Conservation (phyloP, 1,140 invertebrate species). For the Reticulitermes speratus region DNA sequence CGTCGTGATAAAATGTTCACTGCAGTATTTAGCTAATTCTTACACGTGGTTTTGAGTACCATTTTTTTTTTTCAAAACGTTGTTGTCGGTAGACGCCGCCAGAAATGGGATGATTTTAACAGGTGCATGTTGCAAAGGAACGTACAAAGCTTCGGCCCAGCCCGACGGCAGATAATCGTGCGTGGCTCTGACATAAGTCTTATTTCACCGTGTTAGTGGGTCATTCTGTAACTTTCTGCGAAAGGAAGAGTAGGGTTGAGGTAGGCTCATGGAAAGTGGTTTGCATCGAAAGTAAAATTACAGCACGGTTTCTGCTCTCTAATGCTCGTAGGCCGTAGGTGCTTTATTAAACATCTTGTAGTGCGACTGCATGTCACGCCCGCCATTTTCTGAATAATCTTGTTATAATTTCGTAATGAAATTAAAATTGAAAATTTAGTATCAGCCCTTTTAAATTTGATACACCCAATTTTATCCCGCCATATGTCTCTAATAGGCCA, state of each 20-base stretch:
- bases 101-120: background rate
- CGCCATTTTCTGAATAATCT: too few species aligned
- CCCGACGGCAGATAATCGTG: background rate
- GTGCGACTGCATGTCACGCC: too few species aligned
- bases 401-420: too few species aligned
- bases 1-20: background rate
- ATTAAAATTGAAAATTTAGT: too few species aligned
- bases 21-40: background rate
- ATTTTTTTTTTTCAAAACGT: background rate
- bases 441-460: too few species aligned
- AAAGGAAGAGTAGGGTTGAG: constrained; percentile 34
- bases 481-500: too few species aligned
- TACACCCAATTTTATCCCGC: too few species aligned
- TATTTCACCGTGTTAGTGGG: constrained; percentile 32
- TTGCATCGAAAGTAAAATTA: constrained; percentile 6
- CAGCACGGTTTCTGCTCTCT: background rate
- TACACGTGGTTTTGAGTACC: background rate
- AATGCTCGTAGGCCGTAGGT: background rate
- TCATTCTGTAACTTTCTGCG: constrained; percentile 25
- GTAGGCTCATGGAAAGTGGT: constrained; percentile 25
- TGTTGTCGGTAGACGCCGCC: background rate
- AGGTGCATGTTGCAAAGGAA: background rate
- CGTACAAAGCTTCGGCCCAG: background rate
- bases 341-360: too few species aligned
- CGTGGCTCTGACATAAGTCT: constrained; percentile 26